Percentiles rank a stretch among this genome's conserved stretches.
Conservation (phyloP, 2,797 vertebrate species). For the Rhynchotus rufescens region DNA sequence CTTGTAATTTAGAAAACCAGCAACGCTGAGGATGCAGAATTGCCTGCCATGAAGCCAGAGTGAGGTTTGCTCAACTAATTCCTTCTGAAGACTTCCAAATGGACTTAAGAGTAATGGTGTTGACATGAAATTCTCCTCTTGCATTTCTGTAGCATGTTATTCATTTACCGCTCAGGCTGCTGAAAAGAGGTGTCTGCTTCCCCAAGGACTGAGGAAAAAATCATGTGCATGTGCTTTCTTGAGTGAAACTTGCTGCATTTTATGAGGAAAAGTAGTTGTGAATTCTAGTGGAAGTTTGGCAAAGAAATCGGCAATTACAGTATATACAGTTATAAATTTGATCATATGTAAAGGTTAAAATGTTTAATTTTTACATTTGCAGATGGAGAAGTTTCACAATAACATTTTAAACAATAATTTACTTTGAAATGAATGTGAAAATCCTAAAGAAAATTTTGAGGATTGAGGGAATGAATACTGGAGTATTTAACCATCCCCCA, state of each 20-base stretch:
- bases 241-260: not conserved
- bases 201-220: rapidly evolving
- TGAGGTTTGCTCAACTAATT: not conserved
- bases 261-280: not conserved
- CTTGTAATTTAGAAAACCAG: not conserved
- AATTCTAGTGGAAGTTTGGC: not conserved
- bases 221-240: not conserved
- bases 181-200: not conserved
- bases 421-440: not conserved
- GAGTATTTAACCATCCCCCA: rapidly evolving
- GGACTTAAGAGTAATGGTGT: not conserved
- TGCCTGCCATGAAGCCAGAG: not conserved
- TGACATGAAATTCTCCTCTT: not conserved
- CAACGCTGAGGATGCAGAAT: not conserved
- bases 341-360: not conserved
- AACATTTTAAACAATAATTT: not conserved
- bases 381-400: not conserved
- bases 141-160: not conserved
- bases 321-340: rapidly evolving
- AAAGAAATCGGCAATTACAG: not conserved
- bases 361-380: not conserved
- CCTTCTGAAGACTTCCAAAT: not conserved
- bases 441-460: not conserved
- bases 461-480: not conserved
- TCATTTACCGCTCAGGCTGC: not conserved